A percentile compares a stretch with the other conserved stretches of the same genome.
These are phyloP conservation scores for Eumacrocentrus americanus DNA, from an alignment of 2,888 invertebrate species.

Conservation along the genomic window DNA sequence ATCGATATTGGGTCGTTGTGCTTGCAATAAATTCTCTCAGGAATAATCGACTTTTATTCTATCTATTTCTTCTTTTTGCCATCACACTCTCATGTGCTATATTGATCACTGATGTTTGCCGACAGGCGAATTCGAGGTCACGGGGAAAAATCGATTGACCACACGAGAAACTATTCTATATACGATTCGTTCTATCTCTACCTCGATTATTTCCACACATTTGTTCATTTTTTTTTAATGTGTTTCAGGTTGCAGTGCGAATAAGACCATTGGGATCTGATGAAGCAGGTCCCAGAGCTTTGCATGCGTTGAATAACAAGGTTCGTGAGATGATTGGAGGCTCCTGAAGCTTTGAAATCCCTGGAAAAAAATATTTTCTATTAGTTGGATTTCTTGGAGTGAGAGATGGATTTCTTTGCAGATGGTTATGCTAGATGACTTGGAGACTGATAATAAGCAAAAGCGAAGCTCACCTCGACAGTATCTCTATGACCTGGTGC, in stretches of 20 bases:
- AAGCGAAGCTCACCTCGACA: conserved; percentile 77
- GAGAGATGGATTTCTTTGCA: conserved; percentile 46
- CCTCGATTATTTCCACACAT: not conserved
- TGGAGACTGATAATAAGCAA: conserved; percentile 67
- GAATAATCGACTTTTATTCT: conserved; percentile 21
- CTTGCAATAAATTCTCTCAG: conserved; percentile 29
- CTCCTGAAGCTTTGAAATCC: not conserved
- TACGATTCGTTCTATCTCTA: conserved; percentile 10
- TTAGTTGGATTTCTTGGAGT: not conserved
- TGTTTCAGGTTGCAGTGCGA: conserved; percentile 81
- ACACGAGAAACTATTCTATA: conserved; percentile 17
- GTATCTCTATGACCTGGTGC: conserved; percentile 88
- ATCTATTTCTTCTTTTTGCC: too few relatives aligned
- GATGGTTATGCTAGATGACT: conserved; percentile 74
- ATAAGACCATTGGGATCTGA: conserved; percentile 81
- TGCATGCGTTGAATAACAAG: conserved; percentile 81
- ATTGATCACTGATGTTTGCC: conserved; percentile 3
- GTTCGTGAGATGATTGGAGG: conserved; percentile 57
- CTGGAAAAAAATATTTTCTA: not conserved
- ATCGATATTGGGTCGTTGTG: conserved; percentile 42
- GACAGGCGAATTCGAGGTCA: conserved; percentile 35
- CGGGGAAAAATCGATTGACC: conserved; percentile 35
- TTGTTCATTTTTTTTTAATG: conserved; percentile 17
- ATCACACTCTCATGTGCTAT: not conserved
- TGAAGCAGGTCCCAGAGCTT: conserved; percentile 74